Evolutionary conservation across 2,888 invertebrate species (phyloP), one percentile per base, ranked within the genome.

Genomic region (Platycnemis pennipes): DNA sequence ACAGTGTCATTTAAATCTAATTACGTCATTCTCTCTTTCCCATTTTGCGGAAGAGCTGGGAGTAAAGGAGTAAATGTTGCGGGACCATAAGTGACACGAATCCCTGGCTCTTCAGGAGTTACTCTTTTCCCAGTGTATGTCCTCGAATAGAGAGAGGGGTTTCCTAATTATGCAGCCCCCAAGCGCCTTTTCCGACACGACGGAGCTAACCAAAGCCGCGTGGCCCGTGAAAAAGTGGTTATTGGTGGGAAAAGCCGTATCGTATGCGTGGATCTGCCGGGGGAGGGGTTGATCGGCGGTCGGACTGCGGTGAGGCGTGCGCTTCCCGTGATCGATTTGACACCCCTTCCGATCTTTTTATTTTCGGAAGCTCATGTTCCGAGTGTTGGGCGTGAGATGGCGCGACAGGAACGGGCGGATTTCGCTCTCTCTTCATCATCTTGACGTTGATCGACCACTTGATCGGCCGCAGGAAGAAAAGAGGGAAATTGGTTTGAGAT

Each of bases 391-490:
- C 77, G 77, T 77, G 13, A 37, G 77, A 16, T 37, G 31, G 31
- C 69, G 69, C 5, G 77, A 16, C 63, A n/a, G 69, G 69, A 31
- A 69, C 69, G 2, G n/a, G 69, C 4, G 31, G 63, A 11, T 2
- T n/a, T 7, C 77, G 37, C 31, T 11, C 37, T 63, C 7, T 63
- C 7, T 63, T 3, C 37, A 77, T 77, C 26, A 13, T 26, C 77
- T 77, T 77, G 77, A 77, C 77, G 77, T 77, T 77, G 77, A 77
- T 77, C 77, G 77, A 77, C 77, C 77, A 37, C 77, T 77, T 77
- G 77, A 77, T 77, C 77, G 37, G 77, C 77, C 77, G 77, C 77
- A 77, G 37, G 31, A 37, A 16, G 37, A 26, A 77, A 77, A 77
- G 77, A 77, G 77, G 77, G 77, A 77, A 77, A 77, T 77, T 77